phyloP scores from a whole-genome alignment of 2,888 invertebrate genomes.

The Esperia sulphurella region DNA sequence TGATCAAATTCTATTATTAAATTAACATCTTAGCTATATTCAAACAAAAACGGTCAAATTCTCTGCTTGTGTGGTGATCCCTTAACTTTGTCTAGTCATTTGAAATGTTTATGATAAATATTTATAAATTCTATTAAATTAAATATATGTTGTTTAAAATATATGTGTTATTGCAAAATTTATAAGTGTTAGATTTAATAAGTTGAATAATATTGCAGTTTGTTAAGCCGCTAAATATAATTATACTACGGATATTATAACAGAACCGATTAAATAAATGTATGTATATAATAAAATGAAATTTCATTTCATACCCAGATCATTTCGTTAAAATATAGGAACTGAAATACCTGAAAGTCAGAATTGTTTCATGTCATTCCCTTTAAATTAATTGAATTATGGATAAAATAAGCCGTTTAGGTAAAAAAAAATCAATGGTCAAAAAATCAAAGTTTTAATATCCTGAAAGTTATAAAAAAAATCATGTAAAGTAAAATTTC shows the following conservation, averaged over 20 bases:
- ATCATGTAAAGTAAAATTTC: no score
- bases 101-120: constrained; percentile 19
- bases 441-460: no score
- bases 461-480: no score
- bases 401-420: no score
- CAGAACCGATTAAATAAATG: constrained; percentile 61
- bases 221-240: constrained; percentile 48
- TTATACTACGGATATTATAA: constrained; percentile 35
- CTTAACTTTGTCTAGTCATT: constrained; percentile 23
- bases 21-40: no score
- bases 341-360: neutral
- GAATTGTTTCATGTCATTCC: no score
- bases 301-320: constrained; percentile 25
- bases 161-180: neutral
- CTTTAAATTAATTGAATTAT: no score
- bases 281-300: constrained; percentile 49
- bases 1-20: neutral
- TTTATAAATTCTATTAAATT: neutral
- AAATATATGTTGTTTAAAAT: constrained; percentile 1
- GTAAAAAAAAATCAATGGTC: no score
- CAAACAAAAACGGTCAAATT: neutral
- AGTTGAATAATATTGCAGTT: constrained; percentile 25
- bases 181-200: constrained; percentile 2
- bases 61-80: constrained; percentile 13
- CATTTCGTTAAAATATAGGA: constrained; percentile 2